A percentile compares a stretch with the other conserved stretches of the same genome.
These are phyloP conservation scores for Rhinella marina DNA, from an alignment of 2,797 vertebrate species.

Conservation along the genomic window DNA sequence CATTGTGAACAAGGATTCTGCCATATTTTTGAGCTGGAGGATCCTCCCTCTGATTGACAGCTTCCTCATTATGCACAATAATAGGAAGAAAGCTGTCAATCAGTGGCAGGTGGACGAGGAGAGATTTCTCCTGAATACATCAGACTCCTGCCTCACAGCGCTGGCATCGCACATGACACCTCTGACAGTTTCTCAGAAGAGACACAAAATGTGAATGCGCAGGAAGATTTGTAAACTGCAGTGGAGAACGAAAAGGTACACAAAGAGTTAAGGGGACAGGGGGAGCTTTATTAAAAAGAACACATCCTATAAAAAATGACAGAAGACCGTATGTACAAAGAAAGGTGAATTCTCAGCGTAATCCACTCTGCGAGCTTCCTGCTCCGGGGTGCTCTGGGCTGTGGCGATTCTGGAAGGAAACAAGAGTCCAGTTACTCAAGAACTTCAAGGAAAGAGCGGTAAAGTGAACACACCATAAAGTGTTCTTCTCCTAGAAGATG, in stretches of 20 bases:
- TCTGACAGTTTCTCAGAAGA: too few species aligned
- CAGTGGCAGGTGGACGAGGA: too few species aligned
- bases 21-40: too few species aligned
- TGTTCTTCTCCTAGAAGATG: too few species aligned
- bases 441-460: background rate
- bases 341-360: conserved; percentile 78
- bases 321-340: conserved; percentile 36
- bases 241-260: background rate
- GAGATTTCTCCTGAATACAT: too few species aligned
- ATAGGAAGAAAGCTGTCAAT: too few species aligned
- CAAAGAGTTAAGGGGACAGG: background rate
- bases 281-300: conserved; percentile 55
- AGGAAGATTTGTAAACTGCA: background rate
- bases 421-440: background rate
- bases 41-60: too few species aligned
- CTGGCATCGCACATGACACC: too few species aligned
- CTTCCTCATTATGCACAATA: too few species aligned
- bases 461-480: too few species aligned
- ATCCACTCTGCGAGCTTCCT: conserved; percentile 91
- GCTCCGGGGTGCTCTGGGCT: conserved; percentile 93
- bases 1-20: too few species aligned
- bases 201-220: background rate
- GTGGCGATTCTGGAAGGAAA: conserved; percentile 84
- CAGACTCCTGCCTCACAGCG: too few species aligned
- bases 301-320: conserved; percentile 47